phyloP scores from a whole-genome alignment of 2,888 invertebrate genomes.

The Aquatica leii region DNA sequence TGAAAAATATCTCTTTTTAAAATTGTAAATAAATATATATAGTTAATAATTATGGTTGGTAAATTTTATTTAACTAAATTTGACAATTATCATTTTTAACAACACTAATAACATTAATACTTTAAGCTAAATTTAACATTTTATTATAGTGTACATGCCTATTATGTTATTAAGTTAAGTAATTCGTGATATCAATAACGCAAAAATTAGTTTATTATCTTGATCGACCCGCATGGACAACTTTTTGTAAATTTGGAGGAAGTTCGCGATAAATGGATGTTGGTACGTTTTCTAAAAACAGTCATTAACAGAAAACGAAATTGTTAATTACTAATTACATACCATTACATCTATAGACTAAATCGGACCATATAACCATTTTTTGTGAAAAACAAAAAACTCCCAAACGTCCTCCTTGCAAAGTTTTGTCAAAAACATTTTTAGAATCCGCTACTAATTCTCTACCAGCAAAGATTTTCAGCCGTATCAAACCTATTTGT shows the following conservation, averaged over 20 bases:
- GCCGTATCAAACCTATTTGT: constrained; percentile 88
- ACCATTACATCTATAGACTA: constrained; percentile 92
- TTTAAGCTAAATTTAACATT: too few species aligned
- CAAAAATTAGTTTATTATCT: constrained; percentile 23
- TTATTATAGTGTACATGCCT: too few species aligned
- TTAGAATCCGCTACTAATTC: constrained; percentile 88
- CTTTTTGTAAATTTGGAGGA: constrained; percentile 71
- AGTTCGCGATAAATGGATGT: constrained; percentile 81
- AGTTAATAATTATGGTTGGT: too few species aligned
- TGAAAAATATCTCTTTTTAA: too few species aligned
- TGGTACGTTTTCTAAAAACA: constrained; percentile 78
- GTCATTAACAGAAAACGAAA: constrained; percentile 37
- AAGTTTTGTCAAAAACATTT: constrained; percentile 87
- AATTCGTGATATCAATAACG: too few species aligned
- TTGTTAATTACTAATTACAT: constrained; percentile 50
- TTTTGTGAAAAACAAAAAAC: constrained; percentile 98
- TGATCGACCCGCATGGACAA: constrained; percentile 65
- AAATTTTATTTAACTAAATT: too few species aligned
- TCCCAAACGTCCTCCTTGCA: constrained; percentile 93
- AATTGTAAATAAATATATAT: too few species aligned
- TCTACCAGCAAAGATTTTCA: constrained; percentile 89
- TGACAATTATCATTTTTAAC: too few species aligned
- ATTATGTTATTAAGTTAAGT: too few species aligned
- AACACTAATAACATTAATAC: too few species aligned
- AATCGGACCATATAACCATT: constrained; percentile 97